Evolutionary conservation across 2,888 invertebrate species (phyloP).

Genomic region (Eupithecia insigniata): DNA sequence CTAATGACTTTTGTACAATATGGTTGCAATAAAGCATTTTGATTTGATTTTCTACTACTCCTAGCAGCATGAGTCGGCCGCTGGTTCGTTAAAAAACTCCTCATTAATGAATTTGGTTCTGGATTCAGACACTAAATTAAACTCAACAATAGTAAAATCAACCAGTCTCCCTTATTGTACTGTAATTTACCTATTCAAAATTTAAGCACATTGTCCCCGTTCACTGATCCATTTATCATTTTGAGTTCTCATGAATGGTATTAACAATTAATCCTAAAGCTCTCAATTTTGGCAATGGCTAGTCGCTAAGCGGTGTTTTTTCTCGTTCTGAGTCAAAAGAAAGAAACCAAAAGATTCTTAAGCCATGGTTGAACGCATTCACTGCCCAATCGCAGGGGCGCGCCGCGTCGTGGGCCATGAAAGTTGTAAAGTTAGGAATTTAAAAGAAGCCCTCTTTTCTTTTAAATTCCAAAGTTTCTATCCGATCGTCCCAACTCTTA

Average conservation of each 20-base stretch:
- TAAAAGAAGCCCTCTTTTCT: too few relatives aligned
- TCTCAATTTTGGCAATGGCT: too few relatives aligned
- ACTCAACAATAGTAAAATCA: neutral
- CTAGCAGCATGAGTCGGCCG: neutral
- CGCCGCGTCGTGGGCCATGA: too few relatives aligned
- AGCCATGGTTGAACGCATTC: too few relatives aligned
- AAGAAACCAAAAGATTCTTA: too few relatives aligned
- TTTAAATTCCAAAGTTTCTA: neutral
- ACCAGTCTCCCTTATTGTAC: neutral
- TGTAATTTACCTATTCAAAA: neutral
- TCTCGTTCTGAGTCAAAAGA: too few relatives aligned
- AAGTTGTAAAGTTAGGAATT: neutral
- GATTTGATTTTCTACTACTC: neutral
- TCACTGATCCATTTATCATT: neutral
- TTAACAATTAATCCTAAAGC: neutral
- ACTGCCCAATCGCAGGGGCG: too few relatives aligned
- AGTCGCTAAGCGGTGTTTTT: too few relatives aligned
- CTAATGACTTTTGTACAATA: too few relatives aligned
- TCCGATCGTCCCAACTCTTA: neutral
- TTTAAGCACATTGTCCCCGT: neutral
- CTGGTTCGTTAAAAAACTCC: neutral
- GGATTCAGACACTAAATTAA: neutral
- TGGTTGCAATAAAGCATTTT: too few relatives aligned
- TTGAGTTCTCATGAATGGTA: neutral
- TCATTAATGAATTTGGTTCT: too few relatives aligned